phyloP scores from a whole-genome alignment of 2,888 invertebrate genomes.

The Papilio elwesi region DNA sequence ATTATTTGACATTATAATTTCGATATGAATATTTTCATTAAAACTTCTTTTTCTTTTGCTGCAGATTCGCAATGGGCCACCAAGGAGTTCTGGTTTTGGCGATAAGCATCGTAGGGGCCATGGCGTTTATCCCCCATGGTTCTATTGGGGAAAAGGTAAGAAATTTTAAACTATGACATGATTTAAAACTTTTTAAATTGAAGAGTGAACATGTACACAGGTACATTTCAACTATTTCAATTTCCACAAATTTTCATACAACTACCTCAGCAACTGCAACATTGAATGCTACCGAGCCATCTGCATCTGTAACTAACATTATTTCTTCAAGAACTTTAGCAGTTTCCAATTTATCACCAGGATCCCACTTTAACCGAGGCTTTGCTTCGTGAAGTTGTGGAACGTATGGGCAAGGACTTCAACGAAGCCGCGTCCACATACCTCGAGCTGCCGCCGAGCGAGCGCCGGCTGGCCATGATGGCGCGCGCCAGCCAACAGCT shows the following conservation, averaged over 20 bases:
- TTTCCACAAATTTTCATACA: neutral
- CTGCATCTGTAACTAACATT: neutral
- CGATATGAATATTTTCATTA: neutral
- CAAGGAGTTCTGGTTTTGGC: constrained; percentile 71
- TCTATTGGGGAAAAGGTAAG: constrained; percentile 82
- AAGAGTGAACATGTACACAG: too few relatives aligned
- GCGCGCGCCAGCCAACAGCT: constrained; percentile 84
- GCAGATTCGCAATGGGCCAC: constrained; percentile 76
- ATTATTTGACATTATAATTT: constrained; percentile 1
- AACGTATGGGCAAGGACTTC: constrained; percentile 90
- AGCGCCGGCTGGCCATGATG: constrained; percentile 74
- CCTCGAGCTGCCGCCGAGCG: constrained; percentile 85
- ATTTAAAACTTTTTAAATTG: too few relatives aligned
- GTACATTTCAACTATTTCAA: too few relatives aligned
- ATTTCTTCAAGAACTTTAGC: neutral
- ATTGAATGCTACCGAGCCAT: neutral
- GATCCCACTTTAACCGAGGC: constrained; percentile 88
- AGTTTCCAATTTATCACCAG: constrained; percentile 54
- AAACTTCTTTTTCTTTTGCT: constrained; percentile 52
- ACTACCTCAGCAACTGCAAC: neutral
- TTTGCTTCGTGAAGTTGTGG: constrained; percentile 90
- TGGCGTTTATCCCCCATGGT: constrained; percentile 83
- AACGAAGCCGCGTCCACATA: constrained; percentile 86
- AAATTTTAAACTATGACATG: constrained; percentile 16
- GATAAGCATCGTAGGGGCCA: constrained; percentile 75